Percentiles rank a stretch among this genome's conserved stretches.
Evolutionary conservation across 2,113 vertebrate species (phyloP).

Genomic region (Mesocricetus auratus): DNA sequence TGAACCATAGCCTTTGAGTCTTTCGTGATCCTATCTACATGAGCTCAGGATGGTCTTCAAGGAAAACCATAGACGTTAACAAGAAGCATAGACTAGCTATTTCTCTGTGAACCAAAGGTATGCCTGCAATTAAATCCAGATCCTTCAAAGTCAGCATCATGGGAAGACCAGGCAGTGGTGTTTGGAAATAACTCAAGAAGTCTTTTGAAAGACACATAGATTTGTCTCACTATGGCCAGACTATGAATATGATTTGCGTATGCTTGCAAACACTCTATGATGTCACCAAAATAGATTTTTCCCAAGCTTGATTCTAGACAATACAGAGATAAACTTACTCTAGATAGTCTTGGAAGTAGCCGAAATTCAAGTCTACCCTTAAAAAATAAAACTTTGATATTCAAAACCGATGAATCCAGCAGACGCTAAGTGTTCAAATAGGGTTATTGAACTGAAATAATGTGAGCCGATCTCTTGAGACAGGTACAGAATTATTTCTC

Average conservation of each 20-base stretch:
- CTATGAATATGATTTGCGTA: neutral
- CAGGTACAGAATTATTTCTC: neutral
- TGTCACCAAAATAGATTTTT: neutral
- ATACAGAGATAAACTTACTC: neutral
- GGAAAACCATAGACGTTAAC: neutral
- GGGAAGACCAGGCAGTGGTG: neutral
- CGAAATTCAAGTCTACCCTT: neutral
- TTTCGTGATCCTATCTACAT: neutral
- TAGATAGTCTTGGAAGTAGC: neutral
- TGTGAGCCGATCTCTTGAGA: neutral
- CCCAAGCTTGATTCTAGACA: neutral
- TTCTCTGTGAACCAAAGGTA: neutral
- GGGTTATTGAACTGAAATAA: neutral
- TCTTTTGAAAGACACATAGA: neutral
- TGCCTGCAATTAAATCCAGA: neutral
- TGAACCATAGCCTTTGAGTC: neutral
- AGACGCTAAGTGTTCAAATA: neutral
- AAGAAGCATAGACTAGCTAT: neutral
- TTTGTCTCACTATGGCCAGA: neutral
- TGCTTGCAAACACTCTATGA: neutral
- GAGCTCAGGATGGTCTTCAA: neutral
- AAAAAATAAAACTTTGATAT: slow-evolving; percentile 19
- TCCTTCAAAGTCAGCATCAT: neutral
- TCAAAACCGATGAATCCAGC: neutral
- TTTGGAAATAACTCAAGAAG: neutral